Conservation (phyloP, 2,797 vertebrate species). For the Intellagama lesueurii region DNA sequence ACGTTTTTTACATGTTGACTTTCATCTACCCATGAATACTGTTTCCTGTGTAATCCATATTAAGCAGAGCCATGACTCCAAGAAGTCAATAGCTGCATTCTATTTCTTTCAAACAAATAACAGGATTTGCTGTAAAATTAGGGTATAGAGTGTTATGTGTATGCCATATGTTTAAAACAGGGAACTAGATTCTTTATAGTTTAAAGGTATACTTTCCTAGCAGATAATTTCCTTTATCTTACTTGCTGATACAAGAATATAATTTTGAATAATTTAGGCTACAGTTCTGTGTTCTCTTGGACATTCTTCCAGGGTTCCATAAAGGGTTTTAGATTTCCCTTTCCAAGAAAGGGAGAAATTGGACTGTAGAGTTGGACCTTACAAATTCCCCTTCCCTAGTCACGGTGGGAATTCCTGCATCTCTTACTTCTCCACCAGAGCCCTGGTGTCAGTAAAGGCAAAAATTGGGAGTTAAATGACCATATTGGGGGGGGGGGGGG, state of each 20-base stretch:
- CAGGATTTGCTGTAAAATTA: neutral
- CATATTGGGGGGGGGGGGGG: neutral
- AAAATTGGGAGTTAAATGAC: neutral
- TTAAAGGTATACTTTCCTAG: accelerated
- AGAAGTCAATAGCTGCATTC: neutral
- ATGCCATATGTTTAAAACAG: neutral
- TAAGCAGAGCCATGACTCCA: neutral
- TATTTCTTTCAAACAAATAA: neutral
- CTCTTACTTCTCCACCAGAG: neutral
- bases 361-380: neutral
- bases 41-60: neutral
- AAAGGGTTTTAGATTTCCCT: neutral
- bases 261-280: neutral
- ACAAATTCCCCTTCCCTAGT: neutral
- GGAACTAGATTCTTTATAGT: neutral
- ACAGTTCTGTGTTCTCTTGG: neutral
- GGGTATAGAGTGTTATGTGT: neutral
- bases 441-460: neutral
- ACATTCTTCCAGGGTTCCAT: neutral
- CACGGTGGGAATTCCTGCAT: neutral
- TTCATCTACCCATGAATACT: too few relatives aligned
- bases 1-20: too few relatives aligned
- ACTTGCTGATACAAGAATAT: slow-evolving; percentile 13
- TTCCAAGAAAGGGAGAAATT: neutral
- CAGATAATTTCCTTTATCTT: neutral